Conservation (phyloP, 2,113 vertebrate species). For the Otis tarda region DNA sequence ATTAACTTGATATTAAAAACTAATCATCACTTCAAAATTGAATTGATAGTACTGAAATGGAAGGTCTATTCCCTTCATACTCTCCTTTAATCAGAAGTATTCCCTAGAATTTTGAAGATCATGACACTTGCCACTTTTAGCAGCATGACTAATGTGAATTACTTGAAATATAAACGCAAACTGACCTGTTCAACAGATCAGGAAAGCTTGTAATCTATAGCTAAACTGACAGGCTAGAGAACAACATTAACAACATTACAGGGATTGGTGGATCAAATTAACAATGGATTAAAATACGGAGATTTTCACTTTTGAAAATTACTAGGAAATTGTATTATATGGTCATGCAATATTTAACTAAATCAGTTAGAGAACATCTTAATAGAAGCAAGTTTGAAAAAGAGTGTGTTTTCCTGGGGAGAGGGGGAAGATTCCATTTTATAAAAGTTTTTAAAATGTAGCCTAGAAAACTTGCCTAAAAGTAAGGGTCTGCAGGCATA, state of each 20-base stretch:
- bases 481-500: not conserved
- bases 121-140: not conserved
- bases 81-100: not conserved
- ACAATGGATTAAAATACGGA: not conserved
- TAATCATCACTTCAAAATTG: conserved; percentile 27
- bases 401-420: not conserved
- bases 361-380: not conserved
- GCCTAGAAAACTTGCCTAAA: not conserved
- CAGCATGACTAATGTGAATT: not conserved
- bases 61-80: not conserved
- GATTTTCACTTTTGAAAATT: not conserved
- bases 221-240: not conserved
- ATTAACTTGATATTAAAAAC: not conserved
- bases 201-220: not conserved
- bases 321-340: not conserved
- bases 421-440: not conserved
- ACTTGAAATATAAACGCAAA: not conserved
- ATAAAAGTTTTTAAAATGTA: not conserved
- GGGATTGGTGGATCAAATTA: not conserved
- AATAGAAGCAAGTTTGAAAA: not conserved
- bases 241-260: not conserved
- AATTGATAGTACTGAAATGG: not conserved
- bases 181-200: not conserved
- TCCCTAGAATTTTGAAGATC: conserved; percentile 15
- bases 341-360: not conserved